These are phyloP conservation scores for Centropus unirufus DNA, from an alignment of 2,113 vertebrate species.

Conservation along the genomic window DNA sequence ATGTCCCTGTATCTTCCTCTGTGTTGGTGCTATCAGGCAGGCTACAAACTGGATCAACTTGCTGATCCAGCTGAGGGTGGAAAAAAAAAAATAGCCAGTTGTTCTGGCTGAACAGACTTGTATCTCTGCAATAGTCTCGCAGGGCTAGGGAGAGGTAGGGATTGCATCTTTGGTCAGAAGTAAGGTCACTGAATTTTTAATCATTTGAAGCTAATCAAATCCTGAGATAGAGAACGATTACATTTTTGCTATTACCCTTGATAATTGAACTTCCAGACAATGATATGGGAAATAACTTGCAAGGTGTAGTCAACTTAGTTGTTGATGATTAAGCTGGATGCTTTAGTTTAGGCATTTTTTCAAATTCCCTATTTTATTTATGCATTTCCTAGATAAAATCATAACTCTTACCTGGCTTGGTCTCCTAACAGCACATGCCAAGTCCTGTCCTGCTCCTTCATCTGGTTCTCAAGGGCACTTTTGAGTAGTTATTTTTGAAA, in stretches of 20 bases:
- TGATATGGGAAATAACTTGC: neutral
- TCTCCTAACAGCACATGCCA: neutral
- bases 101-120: neutral
- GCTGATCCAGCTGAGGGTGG: neutral
- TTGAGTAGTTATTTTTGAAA: conserved; percentile 14
- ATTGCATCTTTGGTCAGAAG: neutral
- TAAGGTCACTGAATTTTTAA: neutral
- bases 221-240: neutral
- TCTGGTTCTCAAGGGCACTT: neutral
- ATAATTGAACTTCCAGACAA: neutral
- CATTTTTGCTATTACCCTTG: neutral
- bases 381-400: neutral
- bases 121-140: neutral
- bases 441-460: neutral
- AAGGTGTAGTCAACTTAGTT: neutral
- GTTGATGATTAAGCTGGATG: neutral
- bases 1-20: neutral
- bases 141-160: neutral
- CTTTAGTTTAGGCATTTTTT: neutral
- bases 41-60: neutral
- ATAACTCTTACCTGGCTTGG: neutral
- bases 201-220: neutral
- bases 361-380: neutral
- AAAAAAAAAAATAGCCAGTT: neutral
- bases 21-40: neutral